Evolutionary conservation across 2,888 invertebrate species (phyloP), one percentile per base, ranked within the genome.

Genomic region (Rhamphomyia laevipes): DNA sequence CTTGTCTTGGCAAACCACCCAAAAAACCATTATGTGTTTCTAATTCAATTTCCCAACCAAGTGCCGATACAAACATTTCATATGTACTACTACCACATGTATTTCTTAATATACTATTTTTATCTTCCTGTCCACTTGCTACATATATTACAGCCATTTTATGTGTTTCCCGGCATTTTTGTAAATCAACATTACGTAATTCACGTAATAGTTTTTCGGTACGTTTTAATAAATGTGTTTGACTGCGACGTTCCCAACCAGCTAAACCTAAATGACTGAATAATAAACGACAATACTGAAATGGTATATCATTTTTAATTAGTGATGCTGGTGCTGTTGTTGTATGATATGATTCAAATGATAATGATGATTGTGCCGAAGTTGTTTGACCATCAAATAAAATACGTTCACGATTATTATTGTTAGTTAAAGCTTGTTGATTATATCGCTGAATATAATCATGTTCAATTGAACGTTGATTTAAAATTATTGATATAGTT

Each of bases 61-160:
- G 62, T 0, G 80, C 80, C 1, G 80, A 78, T 1, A 80, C 70
- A 64, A 86, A 86, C 58, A 84, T 86, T 71, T 99, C 96, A 68
- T 94, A 99, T 33, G 86, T 87, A 53, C 85, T 84, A 66, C 95
- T 96, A 30, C 94, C 96, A 55, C 85, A 84, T 35, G 84, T 81
- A 67, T 99, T 99, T n/a, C 62, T 63, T 41, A 80, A 62, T 60
- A 99, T 96, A 40, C 94, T 91, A 64, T 86, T 86, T 61, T 97
- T 93, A 59, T 94, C 92, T 70, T 97, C 96, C 66, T 99, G 99
- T 0, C 96, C 96, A 43, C 86, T 85, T n/a, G 86, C 93, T 16
- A 99, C 96, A 71, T 95, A 99, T 61, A 99, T 92, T 44, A 99
- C 92, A 16, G 97, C 99, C 60, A 95, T 84, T 73, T 96, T 95